These are phyloP conservation scores for Microctenopoma steveboyesi DNA, from an alignment of 2,797 vertebrate species.

Conservation along the genomic window DNA sequence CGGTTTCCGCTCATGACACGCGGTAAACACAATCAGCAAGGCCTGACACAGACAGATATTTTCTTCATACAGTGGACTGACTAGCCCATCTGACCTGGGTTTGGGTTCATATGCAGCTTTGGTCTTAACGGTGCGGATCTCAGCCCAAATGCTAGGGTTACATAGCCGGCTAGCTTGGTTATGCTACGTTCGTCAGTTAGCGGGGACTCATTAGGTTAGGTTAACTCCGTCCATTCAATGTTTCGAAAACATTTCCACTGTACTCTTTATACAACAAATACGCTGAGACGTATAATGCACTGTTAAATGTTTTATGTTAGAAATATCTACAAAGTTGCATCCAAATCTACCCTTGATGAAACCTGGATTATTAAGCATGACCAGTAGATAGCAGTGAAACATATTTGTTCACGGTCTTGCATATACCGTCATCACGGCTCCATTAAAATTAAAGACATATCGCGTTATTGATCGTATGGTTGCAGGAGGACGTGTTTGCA, in stretches of 20 bases:
- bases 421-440: too few relatives aligned
- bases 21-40: conserved; percentile 59
- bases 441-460: too few relatives aligned
- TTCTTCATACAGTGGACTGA: neutral
- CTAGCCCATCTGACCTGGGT: fast-evolving
- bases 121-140: neutral
- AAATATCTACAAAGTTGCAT: neutral
- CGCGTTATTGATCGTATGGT: too few relatives aligned
- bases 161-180: conserved; percentile 5
- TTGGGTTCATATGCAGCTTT: neutral
- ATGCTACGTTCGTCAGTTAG: conserved; percentile 27
- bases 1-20: conserved; percentile 56
- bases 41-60: conserved; percentile 13
- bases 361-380: too few relatives aligned
- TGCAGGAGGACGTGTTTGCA: too few relatives aligned
- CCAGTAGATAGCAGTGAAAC: too few relatives aligned
- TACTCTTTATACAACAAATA: neutral
- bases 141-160: neutral
- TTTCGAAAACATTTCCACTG: conserved; percentile 26
- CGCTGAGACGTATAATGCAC: neutral
- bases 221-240: conserved; percentile 7
- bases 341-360: too few relatives aligned
- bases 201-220: neutral
- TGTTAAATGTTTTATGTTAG: neutral
- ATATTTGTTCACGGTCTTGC: too few relatives aligned